Conservation (phyloP, 2,797 vertebrate species). For the Microcaecilia unicolor region DNA sequence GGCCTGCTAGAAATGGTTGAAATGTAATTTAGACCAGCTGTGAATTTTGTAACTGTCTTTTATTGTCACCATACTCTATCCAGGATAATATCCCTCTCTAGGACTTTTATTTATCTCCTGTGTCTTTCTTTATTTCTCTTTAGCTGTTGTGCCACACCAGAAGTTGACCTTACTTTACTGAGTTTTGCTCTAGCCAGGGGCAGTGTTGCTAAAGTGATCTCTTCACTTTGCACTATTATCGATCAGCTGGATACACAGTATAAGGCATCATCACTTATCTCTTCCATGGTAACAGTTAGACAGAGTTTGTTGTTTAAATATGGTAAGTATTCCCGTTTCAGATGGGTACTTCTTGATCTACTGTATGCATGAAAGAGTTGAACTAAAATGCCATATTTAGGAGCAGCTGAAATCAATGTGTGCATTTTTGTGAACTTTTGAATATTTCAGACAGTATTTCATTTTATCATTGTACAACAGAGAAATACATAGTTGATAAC, state of each 20-base stretch:
- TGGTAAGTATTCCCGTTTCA: too few species aligned
- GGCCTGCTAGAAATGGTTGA: neutral
- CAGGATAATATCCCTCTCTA: too few species aligned
- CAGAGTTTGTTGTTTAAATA: constrained; percentile 87
- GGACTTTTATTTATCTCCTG: neutral
- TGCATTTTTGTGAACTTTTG: too few species aligned
- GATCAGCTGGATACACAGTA: constrained; percentile 73
- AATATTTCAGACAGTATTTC: too few species aligned
- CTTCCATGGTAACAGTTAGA: constrained; percentile 82
- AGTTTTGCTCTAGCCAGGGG: constrained; percentile 91
- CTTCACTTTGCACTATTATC: constrained; percentile 75
- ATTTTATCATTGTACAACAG: too few species aligned
- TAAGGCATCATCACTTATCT: constrained; percentile 75
- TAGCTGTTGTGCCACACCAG: constrained; percentile 82
- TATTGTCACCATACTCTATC: too few species aligned
- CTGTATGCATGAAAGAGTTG: too few species aligned
- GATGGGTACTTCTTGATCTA: too few species aligned
- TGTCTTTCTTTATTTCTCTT: neutral
- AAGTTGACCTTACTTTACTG: constrained; percentile 84
- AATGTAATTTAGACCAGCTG: neutral
- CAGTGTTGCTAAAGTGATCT: constrained; percentile 84
- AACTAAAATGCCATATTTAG: too few species aligned
- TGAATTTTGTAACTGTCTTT: neutral
- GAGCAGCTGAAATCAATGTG: too few species aligned
- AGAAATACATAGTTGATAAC: too few species aligned